Base-by-base conservation (phyloP, 2,888 invertebrate genomes). In the Lysandra bellargus region DNA sequence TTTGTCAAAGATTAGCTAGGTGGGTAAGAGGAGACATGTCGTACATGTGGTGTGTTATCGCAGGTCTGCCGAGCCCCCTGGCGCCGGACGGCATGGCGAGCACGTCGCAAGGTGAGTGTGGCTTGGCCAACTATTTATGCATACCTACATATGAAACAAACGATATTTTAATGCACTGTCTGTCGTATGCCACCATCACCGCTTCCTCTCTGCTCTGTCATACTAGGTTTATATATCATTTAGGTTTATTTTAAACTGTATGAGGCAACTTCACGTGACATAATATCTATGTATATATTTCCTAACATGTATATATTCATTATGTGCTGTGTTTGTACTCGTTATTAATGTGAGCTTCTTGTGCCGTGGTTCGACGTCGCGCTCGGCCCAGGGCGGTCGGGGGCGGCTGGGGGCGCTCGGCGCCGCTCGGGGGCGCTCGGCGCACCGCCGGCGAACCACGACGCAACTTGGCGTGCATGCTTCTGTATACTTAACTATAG, bases 31-130 rank as follows among this genome's bases (percentile, higher is more conserved):
- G 33, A 33, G 33, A 69, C 33, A 12, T 33, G 69, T 69, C 69
- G 69, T 69, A 69, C 84, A 84, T 88, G 83, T 82, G 81, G 85
- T 87, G 85, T 89, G 83, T 80, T 89, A 83, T 87, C 92, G 84
- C 95, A 96, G 96, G 96, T 92, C 93, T 96, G 87, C 91, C 90
- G 87, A 95, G 95, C 88, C 95, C 95, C 81, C 92, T 96, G 89
- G 91, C 95, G 83, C 95, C 96, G 81, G 97, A 97, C 92, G 97
- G 97, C 91, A 95, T 97, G 89, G 97, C 97, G 85, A 97, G 97
- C 89, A 97, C 97, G 88, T 97, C 97, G 87, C 97, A 97, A 97
- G 97, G 97, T 97, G 96, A 97, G 97, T 95, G 85, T 88, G 85
- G 93, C 94, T 94, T 94, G 90, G 91, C 85, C 91, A 91, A 33